These are phyloP conservation scores for Bilobella aurantiaca DNA, from an alignment of 1,140 invertebrate genomes.

Conservation along the genomic window DNA sequence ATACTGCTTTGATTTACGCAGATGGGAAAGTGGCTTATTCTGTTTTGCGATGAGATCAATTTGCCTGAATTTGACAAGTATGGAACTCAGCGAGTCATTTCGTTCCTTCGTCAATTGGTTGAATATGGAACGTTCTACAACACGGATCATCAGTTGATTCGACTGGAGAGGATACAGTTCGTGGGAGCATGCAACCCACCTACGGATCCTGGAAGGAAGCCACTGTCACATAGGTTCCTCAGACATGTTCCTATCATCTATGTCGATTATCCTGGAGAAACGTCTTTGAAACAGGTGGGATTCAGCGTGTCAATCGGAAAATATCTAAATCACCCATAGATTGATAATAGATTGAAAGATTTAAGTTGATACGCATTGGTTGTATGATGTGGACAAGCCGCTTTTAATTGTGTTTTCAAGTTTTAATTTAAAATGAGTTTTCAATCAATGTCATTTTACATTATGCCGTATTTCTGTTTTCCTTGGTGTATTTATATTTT, in stretches of 20 bases:
- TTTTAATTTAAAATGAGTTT: background rate
- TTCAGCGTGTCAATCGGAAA: background rate
- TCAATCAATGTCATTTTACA: background rate
- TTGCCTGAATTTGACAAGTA: conserved; percentile 98
- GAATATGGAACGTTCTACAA: conserved; percentile 88
- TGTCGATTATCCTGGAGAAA: conserved; percentile 98
- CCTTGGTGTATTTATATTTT: background rate
- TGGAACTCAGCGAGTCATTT: conserved; percentile 96
- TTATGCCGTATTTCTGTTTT: background rate
- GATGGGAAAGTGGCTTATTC: conserved; percentile 94
- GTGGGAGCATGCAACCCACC: conserved; percentile 99
- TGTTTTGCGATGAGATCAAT: conserved; percentile 99
- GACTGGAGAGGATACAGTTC: conserved; percentile 93
- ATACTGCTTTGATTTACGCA: conserved; percentile 41
- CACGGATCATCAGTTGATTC: conserved; percentile 72
- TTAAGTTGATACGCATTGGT: no score
- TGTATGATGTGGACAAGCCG: no score
- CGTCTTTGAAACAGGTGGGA: conserved; percentile 80
- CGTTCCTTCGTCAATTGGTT: conserved; percentile 92
- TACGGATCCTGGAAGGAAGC: conserved; percentile 97
- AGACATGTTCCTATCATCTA: conserved; percentile 97
- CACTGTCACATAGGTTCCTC: conserved; percentile 84
- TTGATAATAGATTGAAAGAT: no score
- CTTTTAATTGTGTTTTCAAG: background rate
- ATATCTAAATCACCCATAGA: no score